phyloP scores from a whole-genome alignment of 2,888 invertebrate genomes.

The Eupelmus urozonus region DNA sequence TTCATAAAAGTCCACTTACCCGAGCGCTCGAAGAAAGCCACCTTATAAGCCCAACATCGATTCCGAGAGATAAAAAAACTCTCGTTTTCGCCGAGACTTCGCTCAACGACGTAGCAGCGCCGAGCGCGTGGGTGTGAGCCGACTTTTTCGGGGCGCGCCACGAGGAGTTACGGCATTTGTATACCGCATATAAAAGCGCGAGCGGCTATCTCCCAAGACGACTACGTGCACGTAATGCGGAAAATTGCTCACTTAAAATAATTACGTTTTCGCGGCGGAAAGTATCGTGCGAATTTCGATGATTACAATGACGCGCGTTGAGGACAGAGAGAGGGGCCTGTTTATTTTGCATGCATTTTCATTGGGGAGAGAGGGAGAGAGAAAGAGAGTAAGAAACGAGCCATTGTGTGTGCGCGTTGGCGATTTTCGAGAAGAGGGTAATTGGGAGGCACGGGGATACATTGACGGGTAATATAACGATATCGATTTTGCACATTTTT shows the following conservation, averaged over 20 bases:
- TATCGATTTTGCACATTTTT: constrained; percentile 19
- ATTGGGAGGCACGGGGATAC: neutral
- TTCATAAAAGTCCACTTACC: neutral
- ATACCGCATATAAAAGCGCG: neutral
- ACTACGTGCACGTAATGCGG: constrained; percentile 21
- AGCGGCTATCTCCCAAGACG: too few species aligned
- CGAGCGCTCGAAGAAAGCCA: neutral
- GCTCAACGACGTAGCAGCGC: neutral
- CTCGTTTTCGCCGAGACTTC: constrained; percentile 9
- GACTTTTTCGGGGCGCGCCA: constrained; percentile 48
- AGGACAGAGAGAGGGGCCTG: constrained; percentile 22
- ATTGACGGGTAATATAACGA: neutral
- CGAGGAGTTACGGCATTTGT: neutral
- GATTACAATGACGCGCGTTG: constrained; percentile 10
- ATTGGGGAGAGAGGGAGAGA: neutral
- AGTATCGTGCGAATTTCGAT: constrained; percentile 47
- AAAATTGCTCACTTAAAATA: constrained; percentile 59
- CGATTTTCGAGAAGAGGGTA: neutral
- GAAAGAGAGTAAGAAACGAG: constrained; percentile 32
- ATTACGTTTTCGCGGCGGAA: constrained; percentile 44
- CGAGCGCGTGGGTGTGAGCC: constrained; percentile 8
- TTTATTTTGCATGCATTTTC: constrained; percentile 40
- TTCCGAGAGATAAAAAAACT: constrained; percentile 9
- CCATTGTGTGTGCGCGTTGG: constrained; percentile 25
- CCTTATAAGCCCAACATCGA: neutral